Base-by-base conservation (phyloP, 2,113 vertebrate species). In the Oryzias melastigma region DNA sequence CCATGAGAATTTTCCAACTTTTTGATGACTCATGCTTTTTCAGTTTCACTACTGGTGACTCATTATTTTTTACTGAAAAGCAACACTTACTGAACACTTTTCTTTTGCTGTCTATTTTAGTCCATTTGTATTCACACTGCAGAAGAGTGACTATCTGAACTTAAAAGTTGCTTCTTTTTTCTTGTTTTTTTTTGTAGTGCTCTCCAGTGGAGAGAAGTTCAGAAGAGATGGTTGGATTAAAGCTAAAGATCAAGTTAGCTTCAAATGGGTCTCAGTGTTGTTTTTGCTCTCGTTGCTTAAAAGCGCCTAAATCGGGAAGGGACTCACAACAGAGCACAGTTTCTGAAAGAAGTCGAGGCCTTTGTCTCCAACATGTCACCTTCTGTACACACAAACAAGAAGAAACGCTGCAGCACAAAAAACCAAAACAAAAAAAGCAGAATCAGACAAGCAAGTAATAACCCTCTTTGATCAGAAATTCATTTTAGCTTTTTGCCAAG, bases 231-330 rank as follows among this genome's bases (percentile, higher is more conserved):
- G 59, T 65, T 20, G 15, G 18, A 8, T 41, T 29, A 52, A 44
- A 63, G 63, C 52, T 55, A 48, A 76, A 76, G 58, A 63, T 78
- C 77, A 75, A n/a, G 35, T 35, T 14, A 22, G 62, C 16, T 12
- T 67, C 17, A n/a, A 46, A 71, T 71, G 62, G 74, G 80, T 81
- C 75, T 70, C 8, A 58, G n/a, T 60, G 14, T 14, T 20, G 44
- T 50, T 27, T 27, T 4, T 27, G n/a, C n/a, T 27, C 25, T 27
- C 5, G 6, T 27, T 27, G 25, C 25, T 27, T 27, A 20, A 63
- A 62, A 62, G 64, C 22, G 42, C 43, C 15, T 73, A 17, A 19
- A 43, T 40, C 18, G 14, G 62, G 58, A 67, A 54, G 54, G 22
- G 18, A 19, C 44, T 58, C 27, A 7, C 54, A 16, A 20, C 40